Evolutionary conservation across 2,888 invertebrate genomes (phyloP).

Genomic region (Drosophila nr. perissopoda): DNA sequence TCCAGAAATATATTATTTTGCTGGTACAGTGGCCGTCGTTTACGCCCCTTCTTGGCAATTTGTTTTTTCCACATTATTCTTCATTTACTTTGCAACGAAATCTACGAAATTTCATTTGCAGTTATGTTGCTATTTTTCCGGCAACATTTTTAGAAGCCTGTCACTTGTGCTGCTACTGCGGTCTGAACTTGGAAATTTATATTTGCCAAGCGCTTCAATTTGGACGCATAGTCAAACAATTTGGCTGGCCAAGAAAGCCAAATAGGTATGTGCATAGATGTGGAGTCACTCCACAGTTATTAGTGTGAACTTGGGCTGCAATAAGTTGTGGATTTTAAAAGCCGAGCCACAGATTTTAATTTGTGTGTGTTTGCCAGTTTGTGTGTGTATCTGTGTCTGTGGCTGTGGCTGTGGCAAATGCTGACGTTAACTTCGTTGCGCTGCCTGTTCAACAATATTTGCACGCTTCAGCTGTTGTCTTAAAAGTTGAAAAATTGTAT

Average conservation of each 20-base stretch:
- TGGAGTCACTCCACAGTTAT: conserved; percentile 37
- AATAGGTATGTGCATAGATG: conserved; percentile 47
- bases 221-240: conserved; percentile 73
- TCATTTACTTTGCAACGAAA: conserved; percentile 78
- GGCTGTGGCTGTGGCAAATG: conserved; percentile 39
- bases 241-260: conserved; percentile 59
- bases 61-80: conserved; percentile 78
- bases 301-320: conserved; percentile 48
- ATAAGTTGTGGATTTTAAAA: conserved; percentile 48
- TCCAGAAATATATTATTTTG: conserved; percentile 17
- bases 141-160: conserved; percentile 41
- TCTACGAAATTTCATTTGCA: conserved; percentile 79
- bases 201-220: conserved; percentile 73
- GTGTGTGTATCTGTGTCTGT: not conserved
- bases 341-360: conserved; percentile 39
- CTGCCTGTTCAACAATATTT: conserved; percentile 48
- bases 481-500: conserved; percentile 59
- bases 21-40: conserved; percentile 16
- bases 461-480: conserved; percentile 61
- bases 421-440: conserved; percentile 23
- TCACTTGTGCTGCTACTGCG: conserved; percentile 11
- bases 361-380: not conserved
- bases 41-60: conserved; percentile 59
- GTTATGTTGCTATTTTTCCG: conserved; percentile 75
- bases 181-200: conserved; percentile 59